A percentile compares a stretch with the other conserved stretches of the same genome.
Conservation (phyloP, 2,797 vertebrate species). For the Hybognathus amarus region DNA sequence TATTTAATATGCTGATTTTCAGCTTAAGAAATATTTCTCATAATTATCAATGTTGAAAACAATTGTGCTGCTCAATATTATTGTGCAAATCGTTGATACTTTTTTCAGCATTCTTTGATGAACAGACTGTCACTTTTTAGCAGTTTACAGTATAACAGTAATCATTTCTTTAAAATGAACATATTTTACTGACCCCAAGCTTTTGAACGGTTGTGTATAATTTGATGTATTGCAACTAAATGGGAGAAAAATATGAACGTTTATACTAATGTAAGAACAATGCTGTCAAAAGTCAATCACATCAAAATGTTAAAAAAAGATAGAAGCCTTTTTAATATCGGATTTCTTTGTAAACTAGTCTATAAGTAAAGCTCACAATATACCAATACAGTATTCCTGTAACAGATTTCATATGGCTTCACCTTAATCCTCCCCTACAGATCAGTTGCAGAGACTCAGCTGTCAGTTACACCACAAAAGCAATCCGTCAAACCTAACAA, state of each 20-base stretch:
- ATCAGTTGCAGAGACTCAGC: conserved; percentile 33
- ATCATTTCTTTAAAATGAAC: neutral
- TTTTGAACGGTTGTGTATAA: neutral
- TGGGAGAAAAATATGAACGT: neutral
- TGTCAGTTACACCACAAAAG: conserved; percentile 32
- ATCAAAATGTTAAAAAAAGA: neutral
- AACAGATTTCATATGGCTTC: neutral
- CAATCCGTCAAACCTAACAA: conserved; percentile 24
- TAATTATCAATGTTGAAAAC: neutral
- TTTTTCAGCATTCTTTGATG: neutral
- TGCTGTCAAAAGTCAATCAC: neutral
- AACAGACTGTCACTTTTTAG: neutral
- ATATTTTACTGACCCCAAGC: neutral
- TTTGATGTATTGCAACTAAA: neutral
- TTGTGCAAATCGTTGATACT: neutral
- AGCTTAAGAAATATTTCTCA: neutral
- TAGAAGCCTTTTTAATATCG: neutral
- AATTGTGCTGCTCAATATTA: neutral
- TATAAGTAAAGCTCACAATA: neutral
- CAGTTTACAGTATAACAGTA: neutral
- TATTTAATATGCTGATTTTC: neutral
- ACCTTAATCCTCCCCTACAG: neutral
- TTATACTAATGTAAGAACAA: neutral
- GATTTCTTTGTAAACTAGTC: neutral
- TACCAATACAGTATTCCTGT: neutral